Evolutionary conservation across 2,888 invertebrate species (phyloP).

Genomic region (Odontomyia ornata): DNA sequence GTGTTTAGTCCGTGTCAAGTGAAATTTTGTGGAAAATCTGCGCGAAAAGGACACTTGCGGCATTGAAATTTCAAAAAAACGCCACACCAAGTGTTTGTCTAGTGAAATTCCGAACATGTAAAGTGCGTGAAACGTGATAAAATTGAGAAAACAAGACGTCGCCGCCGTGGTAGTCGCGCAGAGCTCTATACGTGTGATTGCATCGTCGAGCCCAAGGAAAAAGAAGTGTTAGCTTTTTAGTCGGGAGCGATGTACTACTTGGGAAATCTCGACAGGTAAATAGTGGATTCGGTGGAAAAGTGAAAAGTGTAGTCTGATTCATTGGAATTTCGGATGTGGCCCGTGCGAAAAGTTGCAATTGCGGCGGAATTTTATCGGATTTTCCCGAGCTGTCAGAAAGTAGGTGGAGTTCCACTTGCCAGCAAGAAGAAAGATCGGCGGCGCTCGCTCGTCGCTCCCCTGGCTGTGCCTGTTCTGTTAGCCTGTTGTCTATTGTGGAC

Average conservation of each 20-base stretch:
- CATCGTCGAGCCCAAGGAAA: conserved; percentile 37
- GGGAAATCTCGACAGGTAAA: conserved; percentile 49
- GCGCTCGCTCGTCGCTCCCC: conserved; percentile 7
- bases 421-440: conserved; percentile 41
- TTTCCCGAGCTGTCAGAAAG: conserved; percentile 49
- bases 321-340: background rate
- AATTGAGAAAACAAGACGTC: conserved; percentile 33
- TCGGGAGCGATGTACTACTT: conserved; percentile 49
- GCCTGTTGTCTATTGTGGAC: conserved; percentile 1
- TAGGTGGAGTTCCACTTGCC: conserved; percentile 48
- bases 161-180: conserved; percentile 24
- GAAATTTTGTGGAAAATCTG: conserved; percentile 35
- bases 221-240: conserved; percentile 24
- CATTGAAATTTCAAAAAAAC: background rate
- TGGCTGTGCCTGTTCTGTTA: conserved; percentile 6
- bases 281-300: conserved; percentile 19
- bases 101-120: conserved; percentile 27
- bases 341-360: background rate
- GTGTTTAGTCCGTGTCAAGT: conserved; percentile 43
- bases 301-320: conserved; percentile 17
- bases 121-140: conserved; percentile 29
- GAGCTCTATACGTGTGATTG: conserved; percentile 29
- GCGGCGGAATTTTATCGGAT: conserved; percentile 36
- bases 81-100: conserved; percentile 9
- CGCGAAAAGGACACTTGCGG: conserved; percentile 1